These are phyloP conservation scores for Stenodema calcarata DNA, from an alignment of 2,888 invertebrate genomes.

Conservation along the genomic window DNA sequence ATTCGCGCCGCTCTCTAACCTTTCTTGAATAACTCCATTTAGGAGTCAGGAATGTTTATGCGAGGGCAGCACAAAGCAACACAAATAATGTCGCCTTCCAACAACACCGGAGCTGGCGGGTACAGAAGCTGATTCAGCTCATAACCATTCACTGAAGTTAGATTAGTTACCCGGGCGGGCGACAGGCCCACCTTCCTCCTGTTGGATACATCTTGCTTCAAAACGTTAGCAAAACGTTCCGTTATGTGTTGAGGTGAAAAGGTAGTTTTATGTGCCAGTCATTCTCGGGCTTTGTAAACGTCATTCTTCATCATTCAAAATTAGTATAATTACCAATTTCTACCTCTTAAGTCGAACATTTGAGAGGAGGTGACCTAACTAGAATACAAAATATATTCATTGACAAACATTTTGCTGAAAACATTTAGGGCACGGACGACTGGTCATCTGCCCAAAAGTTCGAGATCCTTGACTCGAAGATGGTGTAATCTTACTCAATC, in stretches of 20 bases:
- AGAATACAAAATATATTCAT: too few relatives aligned
- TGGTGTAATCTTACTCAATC: too few relatives aligned
- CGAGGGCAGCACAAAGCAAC: slow-evolving; percentile 1
- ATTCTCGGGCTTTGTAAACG: too few relatives aligned
- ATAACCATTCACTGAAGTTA: slow-evolving; percentile 19
- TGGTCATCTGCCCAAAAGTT: too few relatives aligned
- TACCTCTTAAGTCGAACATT: too few relatives aligned
- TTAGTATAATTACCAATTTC: too few relatives aligned
- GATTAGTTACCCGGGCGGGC: slow-evolving; percentile 5
- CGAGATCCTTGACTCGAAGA: too few relatives aligned
- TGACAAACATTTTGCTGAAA: too few relatives aligned
- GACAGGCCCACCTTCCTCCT: not conserved
- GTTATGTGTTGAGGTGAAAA: not conserved
- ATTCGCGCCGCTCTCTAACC: not conserved
- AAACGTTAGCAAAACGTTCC: not conserved
- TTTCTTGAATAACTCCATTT: not conserved
- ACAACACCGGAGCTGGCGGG: not conserved
- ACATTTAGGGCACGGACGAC: too few relatives aligned
- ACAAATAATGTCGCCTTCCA: not conserved
- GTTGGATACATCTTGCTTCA: not conserved
- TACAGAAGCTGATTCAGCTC: slow-evolving; percentile 8
- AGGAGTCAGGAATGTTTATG: not conserved
- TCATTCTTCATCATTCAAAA: too few relatives aligned
- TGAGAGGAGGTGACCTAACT: too few relatives aligned
- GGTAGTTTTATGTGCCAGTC: not conserved